phyloP scores from a whole-genome alignment of 2,888 invertebrate species.

The Dicranocentrus wangi region DNA sequence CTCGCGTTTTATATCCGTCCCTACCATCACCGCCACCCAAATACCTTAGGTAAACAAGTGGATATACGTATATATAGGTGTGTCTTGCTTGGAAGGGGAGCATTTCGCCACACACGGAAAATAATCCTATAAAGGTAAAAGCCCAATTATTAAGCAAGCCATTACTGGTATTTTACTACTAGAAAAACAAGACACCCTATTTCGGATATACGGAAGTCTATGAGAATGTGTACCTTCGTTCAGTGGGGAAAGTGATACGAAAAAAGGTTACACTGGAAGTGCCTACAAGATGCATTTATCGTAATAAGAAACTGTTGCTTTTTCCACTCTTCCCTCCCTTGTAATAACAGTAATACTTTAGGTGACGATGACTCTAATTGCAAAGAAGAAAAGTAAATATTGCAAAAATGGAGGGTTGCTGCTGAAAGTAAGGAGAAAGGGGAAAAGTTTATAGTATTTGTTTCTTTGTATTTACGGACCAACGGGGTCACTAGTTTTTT shows the following conservation, averaged over 20 bases:
- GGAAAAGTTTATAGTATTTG: background rate
- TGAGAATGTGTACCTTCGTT: too few species aligned
- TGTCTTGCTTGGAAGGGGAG: background rate
- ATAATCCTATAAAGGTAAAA: constrained; percentile 30
- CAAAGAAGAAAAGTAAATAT: constrained; percentile 32
- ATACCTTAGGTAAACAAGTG: background rate
- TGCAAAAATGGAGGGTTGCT: background rate
- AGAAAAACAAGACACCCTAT: background rate
- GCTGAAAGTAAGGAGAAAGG: background rate
- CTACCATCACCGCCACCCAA: background rate
- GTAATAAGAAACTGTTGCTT: constrained; percentile 44
- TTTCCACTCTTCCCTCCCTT: constrained; percentile 16
- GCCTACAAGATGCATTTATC: constrained; percentile 25
- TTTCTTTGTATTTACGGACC: background rate
- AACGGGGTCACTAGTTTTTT: constrained; percentile 10
- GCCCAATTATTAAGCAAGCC: constrained; percentile 32
- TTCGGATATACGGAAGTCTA: background rate
- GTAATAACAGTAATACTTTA: constrained; percentile 34
- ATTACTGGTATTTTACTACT: constrained; percentile 29
- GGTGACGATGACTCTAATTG: constrained; percentile 34
- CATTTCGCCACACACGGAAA: too few species aligned
- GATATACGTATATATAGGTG: background rate
- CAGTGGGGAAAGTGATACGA: too few species aligned
- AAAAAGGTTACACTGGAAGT: background rate
- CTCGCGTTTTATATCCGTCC: constrained; percentile 5